Evolutionary conservation across 2,888 invertebrate genomes (phyloP).

Genomic region (Alsophila aescularia): DNA sequence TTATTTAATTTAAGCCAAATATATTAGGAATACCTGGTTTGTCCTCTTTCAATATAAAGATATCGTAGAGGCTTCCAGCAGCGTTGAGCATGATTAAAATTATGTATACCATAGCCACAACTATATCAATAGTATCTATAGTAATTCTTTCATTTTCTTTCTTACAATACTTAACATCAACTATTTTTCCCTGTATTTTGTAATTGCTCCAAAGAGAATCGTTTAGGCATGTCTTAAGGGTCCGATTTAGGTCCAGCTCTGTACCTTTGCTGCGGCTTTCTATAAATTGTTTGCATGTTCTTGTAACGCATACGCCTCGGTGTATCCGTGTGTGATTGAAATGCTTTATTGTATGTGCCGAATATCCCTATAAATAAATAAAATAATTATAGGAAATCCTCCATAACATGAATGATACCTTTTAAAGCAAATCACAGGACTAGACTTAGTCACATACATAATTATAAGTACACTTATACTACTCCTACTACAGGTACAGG

Average conservation of each 20-base stretch:
- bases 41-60: conserved; percentile 22
- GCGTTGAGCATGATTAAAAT: conserved; percentile 58
- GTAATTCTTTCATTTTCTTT: conserved; percentile 44
- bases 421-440: no score
- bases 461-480: no score
- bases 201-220: conserved; percentile 59
- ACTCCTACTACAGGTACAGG: no score
- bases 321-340: conserved; percentile 74
- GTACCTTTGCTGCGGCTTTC: conserved; percentile 27
- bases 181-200: conserved; percentile 55
- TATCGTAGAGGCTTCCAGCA: conserved; percentile 66
- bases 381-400: background rate
- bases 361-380: conserved; percentile 59
- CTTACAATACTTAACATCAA: conserved; percentile 62
- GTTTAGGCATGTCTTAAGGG: conserved; percentile 70
- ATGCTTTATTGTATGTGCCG: conserved; percentile 64
- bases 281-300: conserved; percentile 53
- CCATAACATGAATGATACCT: no score
- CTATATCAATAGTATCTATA: conserved; percentile 58
- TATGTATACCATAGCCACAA: conserved; percentile 50
- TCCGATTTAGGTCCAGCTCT: conserved; percentile 44
- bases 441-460: no score
- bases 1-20: no score
- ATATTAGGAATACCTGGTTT: conserved; percentile 51
- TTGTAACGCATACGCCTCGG: conserved; percentile 66